These are phyloP conservation scores for Lethenteron reissneri DNA, from an alignment of 2,113 vertebrate genomes.

Conservation along the genomic window DNA sequence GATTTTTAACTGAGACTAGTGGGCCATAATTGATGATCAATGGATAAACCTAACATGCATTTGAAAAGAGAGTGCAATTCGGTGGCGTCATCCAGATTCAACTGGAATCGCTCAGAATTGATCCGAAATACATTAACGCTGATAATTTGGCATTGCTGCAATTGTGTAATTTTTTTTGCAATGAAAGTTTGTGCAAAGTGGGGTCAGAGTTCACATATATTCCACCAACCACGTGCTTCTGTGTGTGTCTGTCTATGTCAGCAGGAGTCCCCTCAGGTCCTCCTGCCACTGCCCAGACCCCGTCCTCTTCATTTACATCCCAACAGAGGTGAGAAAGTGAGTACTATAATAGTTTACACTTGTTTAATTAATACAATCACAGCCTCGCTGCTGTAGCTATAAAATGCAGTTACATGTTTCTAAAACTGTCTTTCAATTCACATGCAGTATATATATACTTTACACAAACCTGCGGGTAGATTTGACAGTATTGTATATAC, in stretches of 20 bases:
- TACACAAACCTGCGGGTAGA: background rate
- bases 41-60: too few species aligned
- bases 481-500: background rate
- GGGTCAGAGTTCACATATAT: background rate
- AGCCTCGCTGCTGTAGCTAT: background rate
- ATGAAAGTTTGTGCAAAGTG: background rate
- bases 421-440: background rate
- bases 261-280: slow-evolving; percentile 4
- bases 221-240: background rate
- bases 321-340: slow-evolving; percentile 4
- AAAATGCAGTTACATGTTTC: background rate
- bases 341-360: background rate
- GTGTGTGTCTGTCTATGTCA: background rate
- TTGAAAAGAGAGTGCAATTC: too few species aligned
- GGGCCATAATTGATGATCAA: too few species aligned
- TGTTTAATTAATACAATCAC: background rate
- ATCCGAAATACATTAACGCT: too few species aligned
- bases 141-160: background rate
- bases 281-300: background rate
- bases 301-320: slow-evolving; percentile 2
- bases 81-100: too few species aligned
- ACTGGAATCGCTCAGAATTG: too few species aligned
- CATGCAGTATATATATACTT: background rate
- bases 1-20: too few species aligned
- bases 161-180: background rate